A percentile compares a stretch with the other conserved stretches of the same genome.
Conservation (phyloP, 2,113 vertebrate species). For the Kobus ellipsiprymnus region DNA sequence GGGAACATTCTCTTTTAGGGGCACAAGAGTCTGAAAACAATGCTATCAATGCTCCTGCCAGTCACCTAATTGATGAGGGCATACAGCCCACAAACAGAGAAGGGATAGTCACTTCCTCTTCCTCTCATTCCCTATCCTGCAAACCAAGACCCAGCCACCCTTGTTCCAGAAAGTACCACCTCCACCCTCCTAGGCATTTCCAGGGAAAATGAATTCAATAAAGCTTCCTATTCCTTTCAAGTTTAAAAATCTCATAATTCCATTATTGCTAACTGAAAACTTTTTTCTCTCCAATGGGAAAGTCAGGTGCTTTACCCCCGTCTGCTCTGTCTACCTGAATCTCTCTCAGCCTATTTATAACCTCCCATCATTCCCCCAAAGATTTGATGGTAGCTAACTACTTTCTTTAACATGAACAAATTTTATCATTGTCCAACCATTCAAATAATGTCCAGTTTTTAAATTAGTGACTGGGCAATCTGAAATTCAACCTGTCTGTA, state of each 20-base stretch:
- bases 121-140: neutral
- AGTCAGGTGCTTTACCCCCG: neutral
- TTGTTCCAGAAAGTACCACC: neutral
- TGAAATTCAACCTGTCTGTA: neutral
- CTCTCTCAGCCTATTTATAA: neutral
- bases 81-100: neutral
- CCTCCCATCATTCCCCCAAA: neutral
- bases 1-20: neutral
- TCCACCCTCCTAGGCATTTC: neutral
- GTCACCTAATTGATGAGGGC: neutral
- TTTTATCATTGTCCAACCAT: neutral
- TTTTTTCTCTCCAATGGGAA: neutral
- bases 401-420: neutral
- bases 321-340: neutral
- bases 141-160: neutral
- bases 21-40: neutral
- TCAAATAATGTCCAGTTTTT: neutral
- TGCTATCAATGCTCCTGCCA: neutral
- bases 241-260: conserved; percentile 14
- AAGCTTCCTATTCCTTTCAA: neutral
- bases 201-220: neutral
- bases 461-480: neutral
- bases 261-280: neutral
- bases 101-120: neutral
- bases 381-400: neutral